phyloP scores from a whole-genome alignment of 2,888 invertebrate species.

The Acanthoscelides obtectus region DNA sequence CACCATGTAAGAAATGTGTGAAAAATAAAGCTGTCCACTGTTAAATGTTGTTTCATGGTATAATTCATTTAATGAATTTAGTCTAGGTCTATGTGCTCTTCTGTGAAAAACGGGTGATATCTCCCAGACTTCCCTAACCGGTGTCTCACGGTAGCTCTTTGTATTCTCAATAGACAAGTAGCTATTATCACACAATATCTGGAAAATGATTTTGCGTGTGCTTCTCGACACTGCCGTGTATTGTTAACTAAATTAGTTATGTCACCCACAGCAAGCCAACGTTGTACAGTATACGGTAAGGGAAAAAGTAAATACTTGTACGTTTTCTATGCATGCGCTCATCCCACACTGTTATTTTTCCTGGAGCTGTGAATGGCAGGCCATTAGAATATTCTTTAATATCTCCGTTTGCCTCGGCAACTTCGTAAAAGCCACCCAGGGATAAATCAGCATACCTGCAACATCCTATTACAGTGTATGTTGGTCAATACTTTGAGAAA shows the following conservation, averaged over 20 bases:
- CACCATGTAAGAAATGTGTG: no score
- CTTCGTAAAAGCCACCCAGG: background rate
- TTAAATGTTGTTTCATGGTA: no score
- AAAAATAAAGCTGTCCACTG: no score
- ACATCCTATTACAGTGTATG: background rate
- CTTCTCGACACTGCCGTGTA: background rate
- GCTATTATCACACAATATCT: no score
- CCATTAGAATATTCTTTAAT: conserved; percentile 3
- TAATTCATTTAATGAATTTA: no score
- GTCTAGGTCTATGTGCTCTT: no score
- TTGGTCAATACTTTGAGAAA: background rate
- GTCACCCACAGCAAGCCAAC: conserved; percentile 13
- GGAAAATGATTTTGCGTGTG: background rate
- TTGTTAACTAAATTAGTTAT: conserved; percentile 20
- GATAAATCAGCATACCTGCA: background rate
- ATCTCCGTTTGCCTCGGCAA: background rate
- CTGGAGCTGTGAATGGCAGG: conserved; percentile 1
- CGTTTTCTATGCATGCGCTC: conserved; percentile 8
- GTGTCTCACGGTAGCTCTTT: no score
- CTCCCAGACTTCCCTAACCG: no score
- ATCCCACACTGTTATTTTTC: background rate
- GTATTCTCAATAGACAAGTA: no score
- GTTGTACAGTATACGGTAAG: conserved; percentile 9
- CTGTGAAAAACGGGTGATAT: no score
- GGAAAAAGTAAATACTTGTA: conserved; percentile 18